Conservation (phyloP, 2,888 invertebrate genomes). For the Rhamphomyia laevipes region DNA sequence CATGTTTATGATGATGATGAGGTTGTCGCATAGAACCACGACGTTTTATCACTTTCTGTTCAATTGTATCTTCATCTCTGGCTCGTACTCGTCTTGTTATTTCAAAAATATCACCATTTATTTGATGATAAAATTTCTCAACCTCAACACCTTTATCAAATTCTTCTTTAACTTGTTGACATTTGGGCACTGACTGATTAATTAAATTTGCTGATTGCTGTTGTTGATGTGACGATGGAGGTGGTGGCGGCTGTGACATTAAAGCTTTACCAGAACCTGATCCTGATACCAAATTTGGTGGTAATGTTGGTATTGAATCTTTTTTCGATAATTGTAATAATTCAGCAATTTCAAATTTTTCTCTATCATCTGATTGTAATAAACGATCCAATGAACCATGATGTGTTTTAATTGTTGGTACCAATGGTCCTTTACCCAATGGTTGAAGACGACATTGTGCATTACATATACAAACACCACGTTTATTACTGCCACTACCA, state of each 20-base stretch:
- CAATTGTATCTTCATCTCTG: conserved; percentile 34
- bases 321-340: conserved; percentile 1
- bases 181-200: not conserved
- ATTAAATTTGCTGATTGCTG: not conserved
- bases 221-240: conserved; percentile 15
- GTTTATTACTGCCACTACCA: conserved; percentile 28
- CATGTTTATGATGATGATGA: conserved; percentile 16
- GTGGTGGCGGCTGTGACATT: conserved; percentile 19
- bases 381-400: conserved; percentile 36
- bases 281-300: conserved; percentile 25
- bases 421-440: conserved; percentile 27
- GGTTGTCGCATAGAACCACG: conserved; percentile 28
- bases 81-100: conserved; percentile 34
- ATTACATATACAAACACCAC: conserved; percentile 37
- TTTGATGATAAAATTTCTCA: conserved; percentile 38
- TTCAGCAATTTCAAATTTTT: conserved; percentile 5
- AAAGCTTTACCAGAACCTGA: conserved; percentile 22
- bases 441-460: conserved; percentile 33
- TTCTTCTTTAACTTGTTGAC: conserved; percentile 25
- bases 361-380: conserved; percentile 23
- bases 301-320: conserved; percentile 16
- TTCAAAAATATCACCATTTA: conserved; percentile 37
- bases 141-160: conserved; percentile 36
- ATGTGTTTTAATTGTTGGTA: conserved; percentile 30
- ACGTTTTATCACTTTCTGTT: conserved; percentile 32